These are phyloP conservation scores for Camponotus pennsylvanicus DNA, from an alignment of 1,140 invertebrate species.

Conservation along the genomic window DNA sequence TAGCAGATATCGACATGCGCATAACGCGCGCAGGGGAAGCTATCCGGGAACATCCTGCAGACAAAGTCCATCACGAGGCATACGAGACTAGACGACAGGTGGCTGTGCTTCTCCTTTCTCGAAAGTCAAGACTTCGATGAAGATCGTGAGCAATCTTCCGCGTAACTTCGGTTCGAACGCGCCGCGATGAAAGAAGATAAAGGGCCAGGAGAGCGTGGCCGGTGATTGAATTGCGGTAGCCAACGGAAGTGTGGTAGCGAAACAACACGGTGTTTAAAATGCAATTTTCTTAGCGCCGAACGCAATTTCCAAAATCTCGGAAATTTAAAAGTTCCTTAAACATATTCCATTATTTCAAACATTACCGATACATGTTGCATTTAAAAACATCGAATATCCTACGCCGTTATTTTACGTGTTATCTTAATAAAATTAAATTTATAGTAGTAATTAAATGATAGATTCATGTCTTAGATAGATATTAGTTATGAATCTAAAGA, in stretches of 20 bases:
- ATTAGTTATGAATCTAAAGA: background rate
- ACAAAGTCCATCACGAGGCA: conserved; percentile 53
- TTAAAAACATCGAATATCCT: background rate
- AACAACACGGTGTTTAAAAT: conserved; percentile 34
- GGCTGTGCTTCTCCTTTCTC: conserved; percentile 66
- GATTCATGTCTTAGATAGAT: background rate
- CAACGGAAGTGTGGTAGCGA: conserved; percentile 49
- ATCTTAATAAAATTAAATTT: background rate
- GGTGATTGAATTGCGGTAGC: conserved; percentile 53
- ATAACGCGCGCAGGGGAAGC: conserved; percentile 58
- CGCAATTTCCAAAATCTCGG: background rate
- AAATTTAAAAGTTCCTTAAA: background rate
- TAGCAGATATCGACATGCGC: conserved; percentile 52
- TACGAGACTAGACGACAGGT: conserved; percentile 73
- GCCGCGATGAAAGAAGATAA: conserved; percentile 47
- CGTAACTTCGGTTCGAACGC: conserved; percentile 59
- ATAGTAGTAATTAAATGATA: background rate
- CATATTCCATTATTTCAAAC: background rate
- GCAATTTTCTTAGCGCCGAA: conserved; percentile 8
- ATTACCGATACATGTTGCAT: background rate
- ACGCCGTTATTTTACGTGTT: background rate
- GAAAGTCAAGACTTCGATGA: conserved; percentile 67
- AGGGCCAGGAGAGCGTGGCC: conserved; percentile 25
- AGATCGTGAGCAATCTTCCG: conserved; percentile 66
- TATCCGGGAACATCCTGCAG: conserved; percentile 50